Evolutionary conservation across 2,797 vertebrate genomes (phyloP).

Genomic region (Fratercula arctica): DNA sequence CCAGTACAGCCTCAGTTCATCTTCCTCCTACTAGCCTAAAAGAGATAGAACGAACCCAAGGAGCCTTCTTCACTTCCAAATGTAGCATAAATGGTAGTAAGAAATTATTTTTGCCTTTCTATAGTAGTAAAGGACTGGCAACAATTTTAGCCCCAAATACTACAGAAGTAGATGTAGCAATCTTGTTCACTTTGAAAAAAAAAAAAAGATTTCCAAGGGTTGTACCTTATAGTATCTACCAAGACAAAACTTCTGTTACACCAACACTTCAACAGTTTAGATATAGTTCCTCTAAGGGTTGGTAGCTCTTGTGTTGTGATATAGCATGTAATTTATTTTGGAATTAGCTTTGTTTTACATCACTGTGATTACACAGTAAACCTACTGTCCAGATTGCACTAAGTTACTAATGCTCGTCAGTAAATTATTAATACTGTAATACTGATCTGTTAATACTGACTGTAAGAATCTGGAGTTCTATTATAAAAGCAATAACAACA

Average conservation of each 20-base stretch:
- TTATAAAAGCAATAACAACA: background rate
- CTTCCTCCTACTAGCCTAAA: background rate
- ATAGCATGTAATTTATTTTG: background rate
- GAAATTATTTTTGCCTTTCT: background rate
- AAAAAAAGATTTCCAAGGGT: background rate
- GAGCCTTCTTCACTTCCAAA: background rate
- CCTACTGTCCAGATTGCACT: background rate
- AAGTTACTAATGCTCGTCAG: background rate
- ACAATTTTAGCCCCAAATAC: background rate
- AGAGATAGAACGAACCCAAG: background rate
- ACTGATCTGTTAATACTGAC: background rate
- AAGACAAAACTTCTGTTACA: background rate
- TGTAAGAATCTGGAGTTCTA: background rate
- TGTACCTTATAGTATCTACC: background rate
- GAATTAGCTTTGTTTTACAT: background rate
- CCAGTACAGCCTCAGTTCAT: background rate
- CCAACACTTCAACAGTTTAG: background rate
- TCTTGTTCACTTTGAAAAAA: background rate
- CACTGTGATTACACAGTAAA: background rate
- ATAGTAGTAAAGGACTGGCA: background rate
- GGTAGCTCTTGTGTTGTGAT: background rate
- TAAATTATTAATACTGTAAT: background rate
- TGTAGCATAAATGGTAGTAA: background rate
- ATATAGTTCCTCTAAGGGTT: background rate
- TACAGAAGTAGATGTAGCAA: background rate